These are phyloP conservation scores for Cataglyphis livida DNA, from an alignment of 2,888 invertebrate species.

Conservation along the genomic window DNA sequence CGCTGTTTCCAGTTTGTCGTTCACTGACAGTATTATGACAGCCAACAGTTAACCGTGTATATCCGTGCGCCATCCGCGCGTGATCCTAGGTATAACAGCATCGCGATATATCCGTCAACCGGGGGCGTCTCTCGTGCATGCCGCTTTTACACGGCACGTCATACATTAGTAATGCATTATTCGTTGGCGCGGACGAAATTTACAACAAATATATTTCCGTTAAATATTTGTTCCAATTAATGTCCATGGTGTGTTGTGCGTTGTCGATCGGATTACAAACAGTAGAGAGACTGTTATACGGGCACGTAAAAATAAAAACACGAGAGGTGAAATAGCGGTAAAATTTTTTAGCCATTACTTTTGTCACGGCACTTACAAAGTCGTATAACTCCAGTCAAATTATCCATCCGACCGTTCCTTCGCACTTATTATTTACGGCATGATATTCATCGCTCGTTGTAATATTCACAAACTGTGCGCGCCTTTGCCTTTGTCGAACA, in stretches of 20 bases:
- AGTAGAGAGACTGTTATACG: neutral
- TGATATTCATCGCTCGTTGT: conserved; percentile 2
- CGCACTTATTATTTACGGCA: conserved; percentile 10
- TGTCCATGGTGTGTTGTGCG: neutral
- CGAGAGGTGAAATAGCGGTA: neutral
- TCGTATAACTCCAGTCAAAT: conserved; percentile 24
- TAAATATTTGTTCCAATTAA: neutral
- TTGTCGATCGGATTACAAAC: neutral
- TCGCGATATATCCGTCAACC: conserved; percentile 37
- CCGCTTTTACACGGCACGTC: conserved; percentile 38
- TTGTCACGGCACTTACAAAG: neutral
- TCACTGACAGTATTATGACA: conserved; percentile 53
- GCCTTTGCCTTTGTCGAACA: conserved; percentile 19
- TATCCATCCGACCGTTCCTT: conserved; percentile 13
- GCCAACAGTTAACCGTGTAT: conserved; percentile 49
- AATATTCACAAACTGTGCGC: neutral
- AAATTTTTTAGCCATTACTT: neutral
- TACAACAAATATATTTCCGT: neutral
- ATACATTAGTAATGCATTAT: conserved; percentile 29
- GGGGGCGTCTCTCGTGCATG: neutral
- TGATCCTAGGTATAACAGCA: conserved; percentile 31
- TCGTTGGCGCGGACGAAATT: conserved; percentile 18
- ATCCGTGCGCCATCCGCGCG: conserved; percentile 22
- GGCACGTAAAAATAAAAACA: too few species aligned
- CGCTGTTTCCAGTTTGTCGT: conserved; percentile 68